Base-by-base conservation (phyloP, 2,113 vertebrate species). In the Thymallus thymallus region DNA sequence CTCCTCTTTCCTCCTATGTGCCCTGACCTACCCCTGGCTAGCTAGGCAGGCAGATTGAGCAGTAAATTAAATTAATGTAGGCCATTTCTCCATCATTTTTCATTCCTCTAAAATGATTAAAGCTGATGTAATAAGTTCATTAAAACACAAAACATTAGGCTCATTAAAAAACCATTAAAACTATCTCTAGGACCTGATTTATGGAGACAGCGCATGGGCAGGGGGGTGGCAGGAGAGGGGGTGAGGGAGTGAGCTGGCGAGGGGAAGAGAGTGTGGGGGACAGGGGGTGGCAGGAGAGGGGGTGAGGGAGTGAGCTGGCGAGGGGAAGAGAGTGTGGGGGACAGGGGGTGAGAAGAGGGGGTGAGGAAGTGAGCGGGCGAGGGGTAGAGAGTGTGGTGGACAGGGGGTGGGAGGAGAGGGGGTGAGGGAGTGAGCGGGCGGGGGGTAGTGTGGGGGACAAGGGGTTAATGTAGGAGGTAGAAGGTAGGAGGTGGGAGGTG, bases 161-260 rank as follows among this genome's bases (percentile, higher is more conserved):
- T 95, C 94, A 95, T 98, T 97, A 97, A 96, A 96, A 97, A 96
- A 85, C 93, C 93, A 96, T 97, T 96, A 97, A 95, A 93, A 94
- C 92, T 92, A 95, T 92, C 91, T 91, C 74, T 82, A 87, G 90
- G 80, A 88, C 91, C 81, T 95, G 94, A 96, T 96, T 96, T 94
- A 96, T 96, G 94, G 92, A 77, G 82, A 87, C 85, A 79, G 88
- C 84, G 85, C 48, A 18, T 51, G 61, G 81, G 88, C 85, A 85
- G 81, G 81, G 81, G 83, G 85, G 86, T 87, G 86, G 89, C 86
- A 51, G 18, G 9, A 10, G 48, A 18, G 48, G 6, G 48, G 4
- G 3, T 18, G 12, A 18, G 48, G 16, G 48, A 51, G 48, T 14
- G 48, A 16, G 48, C 13, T 14, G 48, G 16, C 35, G 9, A 41